Evolutionary conservation across 2,888 invertebrate species (phyloP).

Genomic region (Megamerina dolium): DNA sequence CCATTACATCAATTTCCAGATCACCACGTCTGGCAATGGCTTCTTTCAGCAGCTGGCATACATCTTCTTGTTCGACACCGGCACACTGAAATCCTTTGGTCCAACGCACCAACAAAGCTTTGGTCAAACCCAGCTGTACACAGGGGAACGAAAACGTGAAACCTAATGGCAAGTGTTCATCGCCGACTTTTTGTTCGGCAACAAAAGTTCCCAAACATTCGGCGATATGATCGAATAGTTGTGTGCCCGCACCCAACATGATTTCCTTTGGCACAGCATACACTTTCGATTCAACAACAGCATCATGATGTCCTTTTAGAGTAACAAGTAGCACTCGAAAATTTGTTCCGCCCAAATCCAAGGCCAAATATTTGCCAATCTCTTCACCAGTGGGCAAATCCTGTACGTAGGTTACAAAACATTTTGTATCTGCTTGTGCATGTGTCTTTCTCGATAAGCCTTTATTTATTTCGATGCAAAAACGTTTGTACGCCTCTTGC

Average conservation of each 20-base stretch:
- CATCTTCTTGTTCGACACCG: slow-evolving; percentile 84
- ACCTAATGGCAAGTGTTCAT: slow-evolving; percentile 76
- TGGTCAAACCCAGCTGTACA: slow-evolving; percentile 75
- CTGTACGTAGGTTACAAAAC: slow-evolving; percentile 92
- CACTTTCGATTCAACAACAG: slow-evolving; percentile 91
- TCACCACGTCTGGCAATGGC: slow-evolving; percentile 80
- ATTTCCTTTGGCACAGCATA: slow-evolving; percentile 89
- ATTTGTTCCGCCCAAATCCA: slow-evolving; percentile 97
- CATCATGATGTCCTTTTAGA: slow-evolving; percentile 69
- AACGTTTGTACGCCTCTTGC: slow-evolving; percentile 65
- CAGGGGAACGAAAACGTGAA: slow-evolving; percentile 97
- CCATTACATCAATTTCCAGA: slow-evolving; percentile 76
- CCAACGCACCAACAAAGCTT: slow-evolving; percentile 81
- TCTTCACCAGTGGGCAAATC: slow-evolving; percentile 92
- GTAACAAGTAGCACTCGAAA: slow-evolving; percentile 91
- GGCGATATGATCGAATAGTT: slow-evolving; percentile 92
- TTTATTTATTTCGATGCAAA: slow-evolving; percentile 67
- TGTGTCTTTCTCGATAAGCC: slow-evolving; percentile 75
- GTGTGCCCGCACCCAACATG: slow-evolving; percentile 82
- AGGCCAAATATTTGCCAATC: slow-evolving; percentile 85
- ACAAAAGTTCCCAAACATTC: slow-evolving; percentile 86
- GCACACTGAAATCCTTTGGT: slow-evolving; percentile 93
- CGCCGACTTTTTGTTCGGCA: slow-evolving; percentile 64
- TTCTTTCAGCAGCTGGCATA: slow-evolving; percentile 77
- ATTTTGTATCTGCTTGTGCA: slow-evolving; percentile 73